Evolutionary conservation across 92 coral and sea anemone species (phyloP), one percentile per base, ranked within the genome.

Genomic region (Meandrina meandrites): DNA sequence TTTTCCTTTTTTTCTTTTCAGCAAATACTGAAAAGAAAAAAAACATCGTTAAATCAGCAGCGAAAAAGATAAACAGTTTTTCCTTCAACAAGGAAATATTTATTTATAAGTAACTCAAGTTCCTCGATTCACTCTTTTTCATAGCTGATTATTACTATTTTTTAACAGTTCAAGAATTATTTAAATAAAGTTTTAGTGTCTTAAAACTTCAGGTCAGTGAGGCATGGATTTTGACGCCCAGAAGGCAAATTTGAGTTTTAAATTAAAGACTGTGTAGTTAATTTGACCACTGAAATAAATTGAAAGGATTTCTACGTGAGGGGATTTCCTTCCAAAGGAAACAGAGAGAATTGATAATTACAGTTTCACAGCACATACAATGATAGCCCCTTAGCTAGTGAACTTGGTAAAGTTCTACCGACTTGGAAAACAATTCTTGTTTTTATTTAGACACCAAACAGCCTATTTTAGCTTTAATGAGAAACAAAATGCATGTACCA

Each of bases 231-330:
- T 83, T 51, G 19, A 73, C 50, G 71, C 88, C 75, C 31, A 75
- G 79, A 83, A 73, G 72, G 87, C 51, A 74, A 58, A 53, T 84
- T 84, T 75, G 56, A 58, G 71, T 84, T 84, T 73, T 36, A 56
- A 53, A 73, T 73, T 80, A 32, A 84, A 74, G 56, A 35, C 50
- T 6, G 12, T 36, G 35, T 14, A n/a, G 80, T 51, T 36, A 84
- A 84, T 53, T 84, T 58, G 73, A 54, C 51, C 24, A 66, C 76
- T 81, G 60, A 42, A 67, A 50, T 42, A 27, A 70, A 69, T 73
- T 70, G 27, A 83, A 71, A 30, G 86, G 36, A 18, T 35, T 79
- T 81, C 67, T 47, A 8, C 40, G 37, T 0, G 64, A 69, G 48
- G 42, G 17, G 75, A 75, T 76, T 84, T 84, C 71, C 57, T 56